Conservation (phyloP, 2,888 invertebrate genomes). For the Folsomia candida region DNA sequence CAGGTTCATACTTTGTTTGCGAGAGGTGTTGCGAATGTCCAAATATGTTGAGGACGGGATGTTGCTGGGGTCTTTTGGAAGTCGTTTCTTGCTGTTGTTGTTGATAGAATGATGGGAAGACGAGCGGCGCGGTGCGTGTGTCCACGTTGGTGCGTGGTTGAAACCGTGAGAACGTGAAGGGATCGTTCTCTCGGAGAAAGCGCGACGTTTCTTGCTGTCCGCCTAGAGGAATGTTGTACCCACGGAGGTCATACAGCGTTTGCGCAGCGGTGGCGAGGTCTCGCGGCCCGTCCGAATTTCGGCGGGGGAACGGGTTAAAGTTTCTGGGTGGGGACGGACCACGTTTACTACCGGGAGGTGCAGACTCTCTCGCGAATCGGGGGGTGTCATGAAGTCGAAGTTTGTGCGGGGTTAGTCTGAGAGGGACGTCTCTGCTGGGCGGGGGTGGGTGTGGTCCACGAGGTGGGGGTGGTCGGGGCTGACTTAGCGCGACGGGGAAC, state of each 20-base stretch:
- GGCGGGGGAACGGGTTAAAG: neutral
- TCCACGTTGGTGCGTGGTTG: conserved; percentile 11
- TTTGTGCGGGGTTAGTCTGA: neutral
- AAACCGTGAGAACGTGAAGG: conserved; percentile 31
- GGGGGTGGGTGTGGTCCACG: neutral
- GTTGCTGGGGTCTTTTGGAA: neutral
- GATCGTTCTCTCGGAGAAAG: conserved; percentile 38
- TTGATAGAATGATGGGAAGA: conserved; percentile 46
- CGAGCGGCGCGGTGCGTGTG: conserved; percentile 39
- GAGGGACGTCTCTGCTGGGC: neutral
- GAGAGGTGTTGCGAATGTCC: conserved; percentile 47
- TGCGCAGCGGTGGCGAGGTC: conserved; percentile 46
- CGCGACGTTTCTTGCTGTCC: conserved; percentile 35
- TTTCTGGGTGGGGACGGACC: neutral
- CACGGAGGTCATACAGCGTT: conserved; percentile 47
- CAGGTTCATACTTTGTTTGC: conserved; percentile 38
- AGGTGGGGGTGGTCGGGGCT: neutral
- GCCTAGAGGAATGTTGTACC: conserved; percentile 38
- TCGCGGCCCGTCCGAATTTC: neutral
- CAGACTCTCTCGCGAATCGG: neutral
- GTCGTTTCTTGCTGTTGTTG: conserved; percentile 27
- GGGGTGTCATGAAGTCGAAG: neutral
- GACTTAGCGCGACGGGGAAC: too few species aligned
- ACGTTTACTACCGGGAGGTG: neutral
- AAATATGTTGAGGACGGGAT: conserved; percentile 38